Evolutionary conservation across 2,888 invertebrate species (phyloP).

Genomic region (Eustalomyia histrio): DNA sequence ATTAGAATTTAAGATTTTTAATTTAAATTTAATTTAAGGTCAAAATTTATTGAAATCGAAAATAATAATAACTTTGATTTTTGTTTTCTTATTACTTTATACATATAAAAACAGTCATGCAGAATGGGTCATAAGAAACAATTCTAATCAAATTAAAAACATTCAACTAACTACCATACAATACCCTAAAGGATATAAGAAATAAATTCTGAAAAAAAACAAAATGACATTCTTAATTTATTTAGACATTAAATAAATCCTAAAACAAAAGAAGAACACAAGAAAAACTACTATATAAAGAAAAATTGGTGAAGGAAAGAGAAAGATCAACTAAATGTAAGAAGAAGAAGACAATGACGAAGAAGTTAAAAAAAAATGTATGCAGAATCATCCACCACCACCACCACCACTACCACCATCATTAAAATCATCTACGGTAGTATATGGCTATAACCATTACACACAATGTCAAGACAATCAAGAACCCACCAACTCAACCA

Average conservation of each 20-base stretch:
- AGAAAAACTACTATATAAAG: slow-evolving; percentile 10
- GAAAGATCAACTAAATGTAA: slow-evolving; percentile 8
- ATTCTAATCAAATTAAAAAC: slow-evolving; percentile 61
- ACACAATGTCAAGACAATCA: slow-evolving; percentile 22
- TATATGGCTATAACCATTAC: slow-evolving; percentile 22
- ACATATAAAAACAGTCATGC: slow-evolving; percentile 16
- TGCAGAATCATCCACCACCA: slow-evolving; percentile 43
- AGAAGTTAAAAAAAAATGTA: slow-evolving; percentile 28
- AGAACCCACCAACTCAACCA: slow-evolving; percentile 18
- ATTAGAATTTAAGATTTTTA: neutral
- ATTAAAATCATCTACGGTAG: slow-evolving; percentile 6
- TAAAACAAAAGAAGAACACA: slow-evolving; percentile 43
- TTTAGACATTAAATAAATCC: slow-evolving; percentile 61
- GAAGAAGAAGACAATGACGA: slow-evolving; percentile 38
- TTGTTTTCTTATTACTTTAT: slow-evolving; percentile 25
- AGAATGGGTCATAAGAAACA: slow-evolving; percentile 37
- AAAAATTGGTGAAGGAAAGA: slow-evolving; percentile 10
- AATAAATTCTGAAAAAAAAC: slow-evolving; percentile 50
- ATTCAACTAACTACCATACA: slow-evolving; percentile 26
- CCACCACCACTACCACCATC: slow-evolving; percentile 11
- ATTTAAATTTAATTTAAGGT: neutral
- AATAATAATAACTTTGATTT: slow-evolving; percentile 24
- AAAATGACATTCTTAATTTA: slow-evolving; percentile 63
- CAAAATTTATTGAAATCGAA: neutral
- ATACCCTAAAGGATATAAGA: slow-evolving; percentile 49